Evolutionary conservation across 1,140 invertebrate genomes (phyloP).

Genomic region (Tribolium madens): DNA sequence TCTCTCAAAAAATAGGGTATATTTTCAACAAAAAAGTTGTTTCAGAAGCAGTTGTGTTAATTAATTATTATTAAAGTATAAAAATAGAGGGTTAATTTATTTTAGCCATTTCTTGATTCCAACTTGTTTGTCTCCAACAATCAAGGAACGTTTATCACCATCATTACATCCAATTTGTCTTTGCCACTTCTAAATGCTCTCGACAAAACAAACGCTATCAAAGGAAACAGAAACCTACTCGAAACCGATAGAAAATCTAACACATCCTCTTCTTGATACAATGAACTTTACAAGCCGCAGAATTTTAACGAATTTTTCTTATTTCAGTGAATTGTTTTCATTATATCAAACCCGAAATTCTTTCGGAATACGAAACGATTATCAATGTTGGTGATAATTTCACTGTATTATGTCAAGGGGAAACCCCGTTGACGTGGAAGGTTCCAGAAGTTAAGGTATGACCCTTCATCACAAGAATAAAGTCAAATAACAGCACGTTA

Average conservation of each 20-base stretch:
- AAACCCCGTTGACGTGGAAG: constrained; percentile 66
- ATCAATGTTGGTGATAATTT: constrained; percentile 66
- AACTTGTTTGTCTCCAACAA: not conserved
- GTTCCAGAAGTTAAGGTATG: constrained; percentile 55
- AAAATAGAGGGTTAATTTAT: too few relatives aligned
- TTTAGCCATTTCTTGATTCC: too few relatives aligned
- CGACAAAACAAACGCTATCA: constrained; percentile 33
- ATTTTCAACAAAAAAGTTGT: too few relatives aligned
- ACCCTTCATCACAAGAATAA: not conserved
- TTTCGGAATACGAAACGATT: constrained; percentile 64
- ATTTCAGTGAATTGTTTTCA: not conserved
- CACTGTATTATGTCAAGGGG: constrained; percentile 68
- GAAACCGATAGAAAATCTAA: constrained; percentile 69
- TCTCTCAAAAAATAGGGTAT: too few relatives aligned
- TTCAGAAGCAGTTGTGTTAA: too few relatives aligned
- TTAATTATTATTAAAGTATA: too few relatives aligned
- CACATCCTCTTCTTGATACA: constrained; percentile 77
- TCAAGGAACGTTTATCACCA: not conserved
- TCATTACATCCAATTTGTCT: not conserved
- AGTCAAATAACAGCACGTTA: constrained; percentile 66
- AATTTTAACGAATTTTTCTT: constrained; percentile 71
- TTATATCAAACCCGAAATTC: constrained; percentile 4
- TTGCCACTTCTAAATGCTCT: not conserved
- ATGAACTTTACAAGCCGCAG: constrained; percentile 80
- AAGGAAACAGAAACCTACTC: constrained; percentile 41